Evolutionary conservation across 2,113 vertebrate genomes (phyloP), one percentile per base, ranked within the genome.

Genomic region (Propithecus coquereli): DNA sequence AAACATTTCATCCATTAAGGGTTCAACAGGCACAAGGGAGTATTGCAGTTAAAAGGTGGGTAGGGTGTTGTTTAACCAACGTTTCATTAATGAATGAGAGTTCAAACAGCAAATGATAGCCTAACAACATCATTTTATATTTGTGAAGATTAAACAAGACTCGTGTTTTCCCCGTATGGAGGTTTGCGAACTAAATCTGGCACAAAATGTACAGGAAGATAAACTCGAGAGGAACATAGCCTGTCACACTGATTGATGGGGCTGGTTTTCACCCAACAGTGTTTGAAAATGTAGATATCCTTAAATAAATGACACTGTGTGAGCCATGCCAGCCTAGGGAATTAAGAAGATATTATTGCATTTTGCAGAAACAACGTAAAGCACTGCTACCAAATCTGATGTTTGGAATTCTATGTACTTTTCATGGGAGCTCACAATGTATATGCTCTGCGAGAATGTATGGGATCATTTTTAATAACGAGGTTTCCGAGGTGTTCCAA

Each of bases 201-300:
- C 82, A 87, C 97, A 97, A 97, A 97, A 97, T 97, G 97, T 81
- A 34, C 97, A 98, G 97, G 94, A 98, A 99, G 98, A 98, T 98
- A 97, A 20, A 98, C 97, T 97, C 34, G 18, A 97, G 95, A 96
- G 92, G 76, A 95, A 92, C 89, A 54, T 95, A 97, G 87, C 77
- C 85, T 98, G 98, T 98, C 98, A 96, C 7, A 30, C 95, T 98
- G 98, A 99, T 97, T 98, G 98, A 99, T 99, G 98, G 98, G 97
- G 88, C 81, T 76, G 80, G 87, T 97, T 96, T 97, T 98, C 97
- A 97, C 97, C 96, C 97, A 97, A 96, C 85, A 94, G 96, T 96
- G 96, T 83, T 96, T 98, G 98, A 97, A 98, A 98, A 99, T 98
- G 97, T 98, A 95, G 95, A 97, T 98, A 98, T 98, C 97, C 96